phyloP scores from a whole-genome alignment of 2,797 vertebrate species.

The Pangasius larnaudii region DNA sequence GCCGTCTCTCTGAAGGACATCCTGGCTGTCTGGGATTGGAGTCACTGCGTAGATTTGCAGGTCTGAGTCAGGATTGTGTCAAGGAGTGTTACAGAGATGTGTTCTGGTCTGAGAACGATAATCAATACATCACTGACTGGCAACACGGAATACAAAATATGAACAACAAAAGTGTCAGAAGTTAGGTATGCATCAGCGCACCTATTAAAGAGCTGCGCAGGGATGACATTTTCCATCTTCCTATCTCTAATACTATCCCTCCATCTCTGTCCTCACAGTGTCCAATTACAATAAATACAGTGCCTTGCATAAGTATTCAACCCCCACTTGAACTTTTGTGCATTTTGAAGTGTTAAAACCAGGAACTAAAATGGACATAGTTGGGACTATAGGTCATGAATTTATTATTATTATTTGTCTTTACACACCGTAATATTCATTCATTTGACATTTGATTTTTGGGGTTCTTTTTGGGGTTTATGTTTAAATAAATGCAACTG shows the following conservation, averaged over 20 bases:
- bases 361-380: neutral
- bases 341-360: neutral
- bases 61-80: slow-evolving; percentile 73
- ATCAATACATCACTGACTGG: neutral
- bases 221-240: too few relatives aligned
- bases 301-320: neutral
- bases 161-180: neutral
- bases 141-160: neutral
- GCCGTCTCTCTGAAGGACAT: slow-evolving; percentile 93
- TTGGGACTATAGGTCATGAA: neutral
- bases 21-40: slow-evolving; percentile 95
- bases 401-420: neutral
- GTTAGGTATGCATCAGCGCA: neutral
- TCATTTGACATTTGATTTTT: neutral
- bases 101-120: neutral
- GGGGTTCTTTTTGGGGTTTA: neutral
- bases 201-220: neutral
- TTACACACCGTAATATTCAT: neutral
- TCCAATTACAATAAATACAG: neutral
- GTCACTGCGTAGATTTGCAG: slow-evolving; percentile 98
- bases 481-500: neutral
- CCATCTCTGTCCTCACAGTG: neutral
- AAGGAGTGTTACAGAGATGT: slow-evolving; percentile 57
- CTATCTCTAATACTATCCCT: neutral
- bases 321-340: neutral